Evolutionary conservation across 2,888 invertebrate genomes (phyloP).

Genomic region (Xanthia icteritia): DNA sequence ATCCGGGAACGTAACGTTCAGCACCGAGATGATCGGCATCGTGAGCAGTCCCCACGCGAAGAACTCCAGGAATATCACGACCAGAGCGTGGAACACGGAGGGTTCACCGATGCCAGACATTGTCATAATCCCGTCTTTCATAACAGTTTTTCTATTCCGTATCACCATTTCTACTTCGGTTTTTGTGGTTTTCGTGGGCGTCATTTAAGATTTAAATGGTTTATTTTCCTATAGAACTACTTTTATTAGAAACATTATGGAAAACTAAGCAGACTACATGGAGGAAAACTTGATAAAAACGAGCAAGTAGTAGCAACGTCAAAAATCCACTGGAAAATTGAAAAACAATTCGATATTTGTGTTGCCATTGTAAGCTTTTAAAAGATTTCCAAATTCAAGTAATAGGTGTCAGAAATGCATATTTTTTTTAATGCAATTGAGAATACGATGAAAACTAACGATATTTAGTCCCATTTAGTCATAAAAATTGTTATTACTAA

Average conservation of each 20-base stretch:
- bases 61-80: conserved; percentile 99
- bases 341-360: conserved; percentile 87
- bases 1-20: conserved; percentile 99
- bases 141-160: conserved; percentile 95
- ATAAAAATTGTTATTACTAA: too few species aligned
- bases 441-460: not conserved
- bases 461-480: too few species aligned
- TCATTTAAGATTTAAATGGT: conserved; percentile 89
- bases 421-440: not conserved
- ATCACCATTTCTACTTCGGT: conserved; percentile 96
- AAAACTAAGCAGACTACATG: conserved; percentile 87
- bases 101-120: conserved; percentile 97
- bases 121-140: conserved; percentile 97
- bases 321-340: conserved; percentile 88
- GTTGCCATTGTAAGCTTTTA: conserved; percentile 67
- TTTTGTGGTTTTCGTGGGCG: conserved; percentile 94
- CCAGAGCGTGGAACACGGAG: conserved; percentile 99
- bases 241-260: conserved; percentile 86
- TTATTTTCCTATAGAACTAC: conserved; percentile 84
- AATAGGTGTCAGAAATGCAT: too few species aligned
- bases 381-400: conserved; percentile 14
- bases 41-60: conserved; percentile 99
- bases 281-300: conserved; percentile 81
- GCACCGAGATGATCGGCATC: conserved; percentile 98
- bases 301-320: conserved; percentile 86